phyloP scores from a whole-genome alignment of 2,797 vertebrate species.

The Zenarchopterus dispar region DNA sequence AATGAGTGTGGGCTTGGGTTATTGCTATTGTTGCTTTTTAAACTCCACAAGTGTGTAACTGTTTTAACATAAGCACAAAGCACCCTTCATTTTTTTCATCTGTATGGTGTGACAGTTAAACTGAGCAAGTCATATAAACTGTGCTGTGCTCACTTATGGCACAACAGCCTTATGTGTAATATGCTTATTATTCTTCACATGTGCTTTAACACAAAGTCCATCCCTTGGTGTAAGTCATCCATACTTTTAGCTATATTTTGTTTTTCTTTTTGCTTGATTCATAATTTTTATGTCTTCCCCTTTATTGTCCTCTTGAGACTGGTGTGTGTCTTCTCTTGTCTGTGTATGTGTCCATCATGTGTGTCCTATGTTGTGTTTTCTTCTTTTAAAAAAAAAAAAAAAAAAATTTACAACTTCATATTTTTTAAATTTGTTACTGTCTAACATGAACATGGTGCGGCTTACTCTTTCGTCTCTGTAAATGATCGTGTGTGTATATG shows the following conservation, averaged over 20 bases:
- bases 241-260: conserved; percentile 16
- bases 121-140: conserved; percentile 25
- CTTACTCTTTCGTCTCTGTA: conserved; percentile 19
- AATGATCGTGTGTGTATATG: conserved; percentile 31
- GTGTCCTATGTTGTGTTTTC: background rate
- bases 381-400: too few species aligned
- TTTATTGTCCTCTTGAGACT: conserved; percentile 1
- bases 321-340: conserved; percentile 34
- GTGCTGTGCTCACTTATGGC: conserved; percentile 45
- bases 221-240: conserved; percentile 13
- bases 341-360: background rate
- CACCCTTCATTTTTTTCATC: conserved; percentile 30
- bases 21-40: conserved; percentile 10
- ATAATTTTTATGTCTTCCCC: conserved; percentile 38
- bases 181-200: conserved; percentile 21
- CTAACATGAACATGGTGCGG: conserved; percentile 2
- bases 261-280: conserved; percentile 33
- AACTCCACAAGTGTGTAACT: conserved; percentile 3
- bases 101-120: conserved; percentile 31
- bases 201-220: background rate
- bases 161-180: conserved; percentile 18
- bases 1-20: conserved; percentile 23
- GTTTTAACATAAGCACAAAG: conserved; percentile 33
- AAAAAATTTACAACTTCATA: background rate
- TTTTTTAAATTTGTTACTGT: background rate